Base-by-base conservation (phyloP, 2,113 vertebrate species). In the Sceloporus undulatus region DNA sequence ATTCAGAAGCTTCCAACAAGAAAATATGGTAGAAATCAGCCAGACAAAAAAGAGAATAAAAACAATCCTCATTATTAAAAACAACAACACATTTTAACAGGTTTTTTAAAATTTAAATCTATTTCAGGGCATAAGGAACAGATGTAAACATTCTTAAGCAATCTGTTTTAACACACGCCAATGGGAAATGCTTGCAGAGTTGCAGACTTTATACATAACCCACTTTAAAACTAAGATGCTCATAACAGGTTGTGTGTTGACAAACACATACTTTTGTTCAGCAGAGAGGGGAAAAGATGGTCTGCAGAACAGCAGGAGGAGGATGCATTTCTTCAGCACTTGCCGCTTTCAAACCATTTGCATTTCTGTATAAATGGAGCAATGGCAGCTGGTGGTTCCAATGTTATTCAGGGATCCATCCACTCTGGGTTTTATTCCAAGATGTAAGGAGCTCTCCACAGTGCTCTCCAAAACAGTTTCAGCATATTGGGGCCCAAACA, bases 1-100 rank as follows among this genome's bases (percentile, higher is more conserved):
- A 70, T 18, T 81, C 73, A 13, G 0, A 1, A 4, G 62, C 48
- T 76, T 81, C 25, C 13, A 65, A n/a, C 25, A 70, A 84, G 0
- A 1, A 91, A 90, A 5, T 13, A 0, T 34, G 29, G 34, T 66
- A 48, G 68, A 95, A 95, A 88, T 48, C 66, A 87, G 81, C 1
- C 7, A 85, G 34, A 9, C 16, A 56, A 29, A 13, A 2, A 34
- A 68, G 21, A 42, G 1, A 18, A 14, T 3, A 65, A 42, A 82
- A 79, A 27, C 9, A 87, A 25, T 68, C 70, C 90, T 56, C 77
- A 77, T n/a, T 87, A 62, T 2, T 84, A 75, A 34, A 59, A 89
- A 2, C 16, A 62, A 16, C 59, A 62, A 3, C 38, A 89, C 68
- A 1, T 52, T 42, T 16, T 86, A 82, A 90, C 21, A 80, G 23